Evolutionary conservation across 2,888 invertebrate species (phyloP).

Genomic region (Parapristionchus giblindavisi): DNA sequence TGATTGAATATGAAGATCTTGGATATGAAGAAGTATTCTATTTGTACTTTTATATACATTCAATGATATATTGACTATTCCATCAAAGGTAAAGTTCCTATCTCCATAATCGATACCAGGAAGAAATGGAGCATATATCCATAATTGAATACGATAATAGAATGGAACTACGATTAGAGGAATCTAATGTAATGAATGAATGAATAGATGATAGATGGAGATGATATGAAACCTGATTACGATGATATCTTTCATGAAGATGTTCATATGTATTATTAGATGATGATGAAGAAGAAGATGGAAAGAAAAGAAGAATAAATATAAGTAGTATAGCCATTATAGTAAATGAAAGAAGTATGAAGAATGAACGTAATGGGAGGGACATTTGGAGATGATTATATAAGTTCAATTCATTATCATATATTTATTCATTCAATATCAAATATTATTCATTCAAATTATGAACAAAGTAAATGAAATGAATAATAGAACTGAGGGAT

Average conservation of each 20-base stretch:
- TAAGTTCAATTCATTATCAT: not conserved
- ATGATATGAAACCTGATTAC: conserved; percentile 18
- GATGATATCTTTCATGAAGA: conserved; percentile 15
- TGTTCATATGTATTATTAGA: conserved; percentile 3
- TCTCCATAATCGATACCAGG: conserved; percentile 47
- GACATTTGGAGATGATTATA: not conserved
- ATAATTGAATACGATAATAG: conserved; percentile 48
- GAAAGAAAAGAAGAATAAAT: not conserved
- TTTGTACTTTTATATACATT: conserved; percentile 36
- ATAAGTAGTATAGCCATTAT: not conserved
- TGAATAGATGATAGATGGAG: not conserved
- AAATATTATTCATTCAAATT: no score
- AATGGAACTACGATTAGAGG: conserved; percentile 49
- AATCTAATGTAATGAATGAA: conserved; percentile 41
- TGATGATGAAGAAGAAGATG: not conserved
- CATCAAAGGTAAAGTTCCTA: conserved; percentile 53
- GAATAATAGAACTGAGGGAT: conserved; percentile 5
- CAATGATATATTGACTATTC: conserved; percentile 45
- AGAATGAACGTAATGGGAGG: not conserved
- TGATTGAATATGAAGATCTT: conserved; percentile 47
- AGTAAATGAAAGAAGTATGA: not conserved
- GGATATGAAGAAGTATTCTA: conserved; percentile 42
- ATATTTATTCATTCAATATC: no score
- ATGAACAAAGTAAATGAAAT: not conserved
- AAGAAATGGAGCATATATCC: conserved; percentile 49